A percentile compares a stretch with the other conserved stretches of the same genome.
These are phyloP conservation scores for Drosophila mulleri DNA, from an alignment of 2,888 invertebrate genomes.

Conservation along the genomic window DNA sequence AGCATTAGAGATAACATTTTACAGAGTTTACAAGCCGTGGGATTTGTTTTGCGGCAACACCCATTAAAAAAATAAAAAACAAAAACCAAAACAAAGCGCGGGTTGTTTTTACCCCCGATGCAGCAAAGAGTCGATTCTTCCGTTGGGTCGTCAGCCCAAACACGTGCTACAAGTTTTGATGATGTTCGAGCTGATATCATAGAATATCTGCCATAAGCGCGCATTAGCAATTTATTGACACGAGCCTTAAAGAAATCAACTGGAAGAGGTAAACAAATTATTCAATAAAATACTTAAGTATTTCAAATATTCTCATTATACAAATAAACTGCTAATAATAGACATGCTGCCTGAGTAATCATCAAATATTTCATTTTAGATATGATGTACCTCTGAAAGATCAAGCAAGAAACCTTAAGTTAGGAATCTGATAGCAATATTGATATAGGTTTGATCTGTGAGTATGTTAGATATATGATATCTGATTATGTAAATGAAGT, in stretches of 20 bases:
- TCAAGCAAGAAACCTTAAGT: neutral
- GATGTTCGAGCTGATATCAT: neutral
- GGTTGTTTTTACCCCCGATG: neutral
- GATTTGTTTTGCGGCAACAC: constrained; percentile 59
- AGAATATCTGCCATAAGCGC: constrained; percentile 27
- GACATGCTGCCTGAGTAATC: neutral
- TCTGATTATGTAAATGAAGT: no score
- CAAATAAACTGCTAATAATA: neutral
- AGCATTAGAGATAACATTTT: constrained; percentile 74
- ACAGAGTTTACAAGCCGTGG: constrained; percentile 75
- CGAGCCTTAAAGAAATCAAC: neutral
- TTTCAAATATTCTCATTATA: neutral
- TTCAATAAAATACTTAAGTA: neutral
- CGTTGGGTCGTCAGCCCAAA: constrained; percentile 39
- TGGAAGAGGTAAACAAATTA: neutral
- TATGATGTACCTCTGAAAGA: neutral
- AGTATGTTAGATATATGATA: no score
- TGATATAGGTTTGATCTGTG: no score
- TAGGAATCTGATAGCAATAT: no score
- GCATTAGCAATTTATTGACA: constrained; percentile 42
- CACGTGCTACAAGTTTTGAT: constrained; percentile 47
- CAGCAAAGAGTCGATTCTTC: neutral
- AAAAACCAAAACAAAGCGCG: constrained; percentile 26
- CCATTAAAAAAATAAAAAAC: constrained; percentile 35
- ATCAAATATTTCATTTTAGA: neutral